phyloP scores from a whole-genome alignment of 2,888 invertebrate species.

The Nebria salina region DNA sequence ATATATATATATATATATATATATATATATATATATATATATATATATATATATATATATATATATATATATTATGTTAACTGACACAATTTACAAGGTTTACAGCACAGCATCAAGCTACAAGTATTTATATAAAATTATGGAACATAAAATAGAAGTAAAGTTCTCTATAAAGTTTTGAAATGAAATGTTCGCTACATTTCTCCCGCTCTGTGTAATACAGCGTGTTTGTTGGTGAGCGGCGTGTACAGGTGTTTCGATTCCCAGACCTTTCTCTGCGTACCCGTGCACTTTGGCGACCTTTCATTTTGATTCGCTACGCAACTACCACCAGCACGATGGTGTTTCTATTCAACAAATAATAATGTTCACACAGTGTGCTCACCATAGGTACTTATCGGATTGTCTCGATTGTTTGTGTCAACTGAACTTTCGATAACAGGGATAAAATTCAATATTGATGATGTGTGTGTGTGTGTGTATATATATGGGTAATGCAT shows the following conservation, averaged over 20 bases:
- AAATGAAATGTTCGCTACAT: slow-evolving; percentile 47
- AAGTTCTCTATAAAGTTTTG: slow-evolving; percentile 43
- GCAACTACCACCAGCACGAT: background rate
- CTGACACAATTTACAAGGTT: background rate
- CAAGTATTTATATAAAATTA: slow-evolving; percentile 45
- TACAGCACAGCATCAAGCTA: slow-evolving; percentile 16
- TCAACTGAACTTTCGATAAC: slow-evolving; percentile 10
- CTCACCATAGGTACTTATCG: slow-evolving; percentile 25
- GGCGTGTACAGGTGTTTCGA: slow-evolving; percentile 29
- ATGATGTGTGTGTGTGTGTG: slow-evolving; percentile 13
- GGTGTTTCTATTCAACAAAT: background rate
- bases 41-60: no score
- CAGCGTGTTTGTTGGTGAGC: background rate
- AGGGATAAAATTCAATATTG: background rate
- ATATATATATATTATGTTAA: background rate
- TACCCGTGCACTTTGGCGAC: slow-evolving; percentile 30
- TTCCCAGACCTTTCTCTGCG: slow-evolving; percentile 33
- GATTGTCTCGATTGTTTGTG: slow-evolving; percentile 19
- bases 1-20: no score
- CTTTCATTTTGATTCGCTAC: slow-evolving; percentile 32
- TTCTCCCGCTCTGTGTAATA: slow-evolving; percentile 29
- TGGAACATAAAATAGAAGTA: slow-evolving; percentile 43
- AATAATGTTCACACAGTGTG: background rate
- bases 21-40: background rate
- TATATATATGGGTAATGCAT: slow-evolving; percentile 30